phyloP scores from a whole-genome alignment of 2,888 invertebrate species.

The Formica aserva region DNA sequence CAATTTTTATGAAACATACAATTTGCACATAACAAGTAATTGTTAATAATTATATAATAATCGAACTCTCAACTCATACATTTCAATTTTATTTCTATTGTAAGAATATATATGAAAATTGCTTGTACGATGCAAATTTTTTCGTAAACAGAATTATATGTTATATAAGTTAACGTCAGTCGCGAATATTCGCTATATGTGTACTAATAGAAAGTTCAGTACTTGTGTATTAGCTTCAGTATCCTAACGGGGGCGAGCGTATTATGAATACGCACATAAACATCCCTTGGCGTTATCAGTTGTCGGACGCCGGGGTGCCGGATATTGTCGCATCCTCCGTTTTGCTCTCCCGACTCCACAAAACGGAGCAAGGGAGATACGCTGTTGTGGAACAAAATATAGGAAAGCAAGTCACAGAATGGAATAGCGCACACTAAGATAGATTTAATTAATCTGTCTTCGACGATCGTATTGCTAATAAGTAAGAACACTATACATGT shows the following conservation, averaged over 20 bases:
- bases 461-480: conserved; percentile 9
- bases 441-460: conserved; percentile 50
- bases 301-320: conserved; percentile 86
- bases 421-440: conserved; percentile 34
- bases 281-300: conserved; percentile 86
- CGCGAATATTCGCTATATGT: not conserved
- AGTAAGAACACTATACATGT: not conserved
- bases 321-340: conserved; percentile 86
- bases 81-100: not conserved
- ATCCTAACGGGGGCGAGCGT: conserved; percentile 80
- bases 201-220: conserved; percentile 23
- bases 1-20: not conserved
- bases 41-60: not conserved
- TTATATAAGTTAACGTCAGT: not conserved
- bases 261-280: conserved; percentile 85
- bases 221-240: conserved; percentile 57
- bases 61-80: not conserved
- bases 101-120: not conserved
- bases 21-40: not conserved
- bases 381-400: conserved; percentile 62
- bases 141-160: not conserved
- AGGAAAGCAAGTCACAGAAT: conserved; percentile 48
- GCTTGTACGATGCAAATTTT: not conserved
- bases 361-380: conserved; percentile 42
- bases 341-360: conserved; percentile 77